phyloP scores from a whole-genome alignment of 1,140 invertebrate species.

The Trinorchestia longiramus region DNA sequence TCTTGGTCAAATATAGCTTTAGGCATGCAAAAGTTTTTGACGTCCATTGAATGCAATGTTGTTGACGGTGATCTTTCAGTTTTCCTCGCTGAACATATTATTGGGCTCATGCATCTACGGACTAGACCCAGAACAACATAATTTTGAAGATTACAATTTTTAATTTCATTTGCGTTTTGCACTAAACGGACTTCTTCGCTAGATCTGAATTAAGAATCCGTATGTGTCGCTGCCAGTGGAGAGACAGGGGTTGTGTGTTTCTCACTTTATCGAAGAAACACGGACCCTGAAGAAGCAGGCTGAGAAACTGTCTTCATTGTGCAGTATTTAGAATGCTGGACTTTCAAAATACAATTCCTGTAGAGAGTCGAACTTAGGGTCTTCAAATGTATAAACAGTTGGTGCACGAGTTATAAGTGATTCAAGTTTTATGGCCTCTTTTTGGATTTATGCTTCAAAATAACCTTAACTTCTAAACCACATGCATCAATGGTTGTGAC shows the following conservation, averaged over 20 bases:
- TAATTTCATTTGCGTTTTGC: background rate
- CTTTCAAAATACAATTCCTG: background rate
- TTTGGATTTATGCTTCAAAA: background rate
- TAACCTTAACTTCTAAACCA: background rate
- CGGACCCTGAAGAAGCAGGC: background rate
- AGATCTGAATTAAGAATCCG: background rate
- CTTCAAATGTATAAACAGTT: too few relatives aligned
- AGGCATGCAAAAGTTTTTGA: too few relatives aligned
- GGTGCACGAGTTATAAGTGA: background rate
- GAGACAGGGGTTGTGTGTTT: background rate
- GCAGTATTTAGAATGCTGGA: background rate
- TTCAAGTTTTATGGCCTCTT: background rate
- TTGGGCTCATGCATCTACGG: too few relatives aligned
- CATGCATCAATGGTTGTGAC: background rate
- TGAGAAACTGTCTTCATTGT: background rate
- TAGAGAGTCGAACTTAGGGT: too few relatives aligned
- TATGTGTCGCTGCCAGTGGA: background rate
- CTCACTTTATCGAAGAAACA: background rate
- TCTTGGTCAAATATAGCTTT: too few relatives aligned
- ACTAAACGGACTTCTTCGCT: background rate
- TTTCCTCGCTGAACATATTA: too few relatives aligned
- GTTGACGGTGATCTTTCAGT: too few relatives aligned
- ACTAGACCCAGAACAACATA: too few relatives aligned
- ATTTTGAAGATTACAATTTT: background rate
- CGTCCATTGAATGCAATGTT: too few relatives aligned